Conservation (phyloP, 2,797 vertebrate genomes). For the Mus spretus region DNA sequence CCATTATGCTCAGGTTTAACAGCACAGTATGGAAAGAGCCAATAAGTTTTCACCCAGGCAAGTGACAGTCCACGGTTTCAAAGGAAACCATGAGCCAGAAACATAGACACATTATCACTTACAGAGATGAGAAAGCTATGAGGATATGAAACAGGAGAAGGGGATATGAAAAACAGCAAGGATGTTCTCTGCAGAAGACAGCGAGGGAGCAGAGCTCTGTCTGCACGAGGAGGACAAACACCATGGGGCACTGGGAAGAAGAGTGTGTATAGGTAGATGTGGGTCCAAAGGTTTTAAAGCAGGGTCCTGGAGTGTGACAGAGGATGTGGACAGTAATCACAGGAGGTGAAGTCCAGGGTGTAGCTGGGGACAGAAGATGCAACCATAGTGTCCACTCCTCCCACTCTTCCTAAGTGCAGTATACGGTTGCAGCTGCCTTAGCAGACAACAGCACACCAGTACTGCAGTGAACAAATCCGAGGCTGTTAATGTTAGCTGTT, state of each 20-base stretch:
- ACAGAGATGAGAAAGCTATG: background rate
- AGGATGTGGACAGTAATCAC: background rate
- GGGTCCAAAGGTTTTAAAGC: background rate
- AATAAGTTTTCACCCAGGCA: background rate
- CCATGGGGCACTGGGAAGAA: background rate
- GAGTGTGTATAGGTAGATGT: background rate
- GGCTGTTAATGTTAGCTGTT: background rate
- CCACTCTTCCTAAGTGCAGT: background rate
- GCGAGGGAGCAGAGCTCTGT: background rate
- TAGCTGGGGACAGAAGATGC: background rate
- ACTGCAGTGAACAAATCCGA: background rate
- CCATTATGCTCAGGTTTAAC: background rate
- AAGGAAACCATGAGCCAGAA: background rate
- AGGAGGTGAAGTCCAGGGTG: background rate
- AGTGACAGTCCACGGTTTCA: background rate
- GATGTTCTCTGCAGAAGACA: background rate
- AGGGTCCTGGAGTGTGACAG: background rate
- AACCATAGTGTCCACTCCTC: background rate
- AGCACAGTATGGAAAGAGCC: background rate
- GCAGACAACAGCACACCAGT: background rate
- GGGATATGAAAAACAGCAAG: background rate
- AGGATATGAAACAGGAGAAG: background rate
- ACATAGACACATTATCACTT: rapidly evolving
- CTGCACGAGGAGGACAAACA: background rate
- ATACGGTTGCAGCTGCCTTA: background rate